Evolutionary conservation across 2,888 invertebrate species (phyloP).

Genomic region (Hirtodrosophila cameraria): DNA sequence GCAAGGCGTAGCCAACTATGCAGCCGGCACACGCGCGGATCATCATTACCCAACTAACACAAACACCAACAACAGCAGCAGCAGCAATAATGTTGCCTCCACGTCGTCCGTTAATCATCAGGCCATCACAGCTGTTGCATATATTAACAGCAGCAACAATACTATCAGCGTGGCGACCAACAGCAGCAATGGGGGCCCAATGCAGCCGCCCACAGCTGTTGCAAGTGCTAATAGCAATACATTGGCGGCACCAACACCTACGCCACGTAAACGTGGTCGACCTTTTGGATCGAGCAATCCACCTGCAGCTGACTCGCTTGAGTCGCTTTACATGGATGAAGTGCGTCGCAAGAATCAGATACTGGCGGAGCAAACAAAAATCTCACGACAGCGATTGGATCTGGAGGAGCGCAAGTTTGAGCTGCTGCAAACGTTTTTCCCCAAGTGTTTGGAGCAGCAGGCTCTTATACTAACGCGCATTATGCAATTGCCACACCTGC

Average conservation of each 20-base stretch:
- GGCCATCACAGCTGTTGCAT: conserved; percentile 71
- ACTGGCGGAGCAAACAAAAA: conserved; percentile 76
- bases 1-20: conserved; percentile 29
- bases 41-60: too few relatives aligned
- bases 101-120: conserved; percentile 60
- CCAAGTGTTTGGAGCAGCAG: conserved; percentile 79
- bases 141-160: conserved; percentile 67
- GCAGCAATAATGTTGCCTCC: conserved; percentile 32
- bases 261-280: conserved; percentile 68
- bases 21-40: background rate
- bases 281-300: conserved; percentile 63
- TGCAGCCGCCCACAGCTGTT: conserved; percentile 55
- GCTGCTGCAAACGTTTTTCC: conserved; percentile 76
- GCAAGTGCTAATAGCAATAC: conserved; percentile 17
- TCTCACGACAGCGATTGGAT: conserved; percentile 72
- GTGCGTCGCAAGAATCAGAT: conserved; percentile 75
- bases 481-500: conserved; percentile 50
- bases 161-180: conserved; percentile 70
- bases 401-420: conserved; percentile 78
- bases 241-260: conserved; percentile 35
- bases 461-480: conserved; percentile 64
- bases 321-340: conserved; percentile 71
- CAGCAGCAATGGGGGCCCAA: conserved; percentile 49
- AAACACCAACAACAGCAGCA: conserved; percentile 23
- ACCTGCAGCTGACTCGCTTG: conserved; percentile 63